phyloP scores from a whole-genome alignment of 2,113 vertebrate genomes.

The Anguilla rostrata region DNA sequence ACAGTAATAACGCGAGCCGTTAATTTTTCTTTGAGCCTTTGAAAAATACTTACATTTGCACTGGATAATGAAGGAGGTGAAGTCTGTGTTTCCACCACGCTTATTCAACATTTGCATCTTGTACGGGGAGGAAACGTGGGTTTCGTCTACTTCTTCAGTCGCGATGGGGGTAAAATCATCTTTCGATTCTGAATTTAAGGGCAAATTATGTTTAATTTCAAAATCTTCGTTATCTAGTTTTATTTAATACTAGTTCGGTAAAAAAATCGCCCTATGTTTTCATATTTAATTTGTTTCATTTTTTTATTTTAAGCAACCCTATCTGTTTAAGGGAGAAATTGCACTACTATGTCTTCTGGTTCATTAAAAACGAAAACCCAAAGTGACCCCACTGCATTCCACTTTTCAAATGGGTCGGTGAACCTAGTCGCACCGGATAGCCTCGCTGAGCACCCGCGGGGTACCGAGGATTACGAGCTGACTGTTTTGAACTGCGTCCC shows the following conservation, averaged over 20 bases:
- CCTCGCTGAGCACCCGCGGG: not conserved
- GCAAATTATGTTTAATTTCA: too few relatives aligned
- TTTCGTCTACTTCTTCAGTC: not conserved
- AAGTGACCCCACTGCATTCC: constrained; percentile 21
- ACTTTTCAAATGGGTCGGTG: constrained; percentile 65
- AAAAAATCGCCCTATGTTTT: too few relatives aligned
- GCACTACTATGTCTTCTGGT: not conserved
- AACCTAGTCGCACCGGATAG: constrained; percentile 28
- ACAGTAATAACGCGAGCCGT: not conserved
- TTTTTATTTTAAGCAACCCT: not conserved
- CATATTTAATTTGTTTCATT: not conserved
- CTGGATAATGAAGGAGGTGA: not conserved
- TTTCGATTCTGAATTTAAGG: not conserved
- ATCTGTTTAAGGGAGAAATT: not conserved
- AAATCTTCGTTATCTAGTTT: too few relatives aligned
- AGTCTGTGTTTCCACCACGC: not conserved
- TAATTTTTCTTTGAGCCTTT: not conserved
- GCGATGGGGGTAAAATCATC: not conserved
- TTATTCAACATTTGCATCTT: not conserved
- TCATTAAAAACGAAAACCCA: not conserved
- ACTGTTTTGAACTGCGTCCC: constrained; percentile 32
- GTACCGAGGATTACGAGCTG: constrained; percentile 46
- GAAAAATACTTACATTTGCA: not conserved
- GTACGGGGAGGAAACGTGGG: not conserved
- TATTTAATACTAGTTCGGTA: too few relatives aligned